Conservation (phyloP, 2,113 vertebrate species). For the Leuciscus idus region DNA sequence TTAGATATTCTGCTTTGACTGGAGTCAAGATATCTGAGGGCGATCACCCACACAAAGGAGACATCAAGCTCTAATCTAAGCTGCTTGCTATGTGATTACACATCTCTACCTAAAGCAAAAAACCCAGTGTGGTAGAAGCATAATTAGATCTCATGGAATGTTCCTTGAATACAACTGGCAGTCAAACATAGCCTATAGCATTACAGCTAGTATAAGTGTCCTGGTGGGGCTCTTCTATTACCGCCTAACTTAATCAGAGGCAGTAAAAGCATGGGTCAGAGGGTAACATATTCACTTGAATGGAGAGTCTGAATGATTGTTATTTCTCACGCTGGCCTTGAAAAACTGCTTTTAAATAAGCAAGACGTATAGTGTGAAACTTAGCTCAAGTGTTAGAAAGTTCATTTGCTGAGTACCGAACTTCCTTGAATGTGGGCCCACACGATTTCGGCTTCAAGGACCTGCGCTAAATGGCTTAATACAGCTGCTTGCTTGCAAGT, state of each 20-base stretch:
- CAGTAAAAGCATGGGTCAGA: conserved; percentile 39
- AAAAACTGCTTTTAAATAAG: conserved; percentile 31
- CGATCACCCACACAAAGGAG: conserved; percentile 48
- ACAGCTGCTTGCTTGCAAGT: conserved; percentile 11
- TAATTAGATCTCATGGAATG: conserved; percentile 47
- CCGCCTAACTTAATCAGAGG: conserved; percentile 44
- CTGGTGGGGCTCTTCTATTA: conserved; percentile 40
- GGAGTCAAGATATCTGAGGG: conserved; percentile 49
- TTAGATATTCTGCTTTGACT: conserved; percentile 29
- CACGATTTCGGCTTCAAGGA: conserved; percentile 32
- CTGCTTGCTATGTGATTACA: conserved; percentile 47
- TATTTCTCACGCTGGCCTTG: conserved; percentile 36
- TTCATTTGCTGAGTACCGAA: conserved; percentile 41
- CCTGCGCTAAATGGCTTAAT: conserved; percentile 26
- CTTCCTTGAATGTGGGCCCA: conserved; percentile 25
- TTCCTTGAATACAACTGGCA: conserved; percentile 41
- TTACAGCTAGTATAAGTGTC: conserved; percentile 23
- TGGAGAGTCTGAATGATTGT: conserved; percentile 27
- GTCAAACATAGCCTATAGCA: conserved; percentile 33
- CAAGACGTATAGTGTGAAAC: conserved; percentile 35
- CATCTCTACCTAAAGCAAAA: conserved; percentile 44
- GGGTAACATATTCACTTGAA: conserved; percentile 42
- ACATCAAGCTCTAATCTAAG: conserved; percentile 49
- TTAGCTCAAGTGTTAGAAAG: conserved; percentile 44
- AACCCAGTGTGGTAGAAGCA: conserved; percentile 26